phyloP scores from a whole-genome alignment of 2,888 invertebrate species.

The Hydroisotoma schaefferi region DNA sequence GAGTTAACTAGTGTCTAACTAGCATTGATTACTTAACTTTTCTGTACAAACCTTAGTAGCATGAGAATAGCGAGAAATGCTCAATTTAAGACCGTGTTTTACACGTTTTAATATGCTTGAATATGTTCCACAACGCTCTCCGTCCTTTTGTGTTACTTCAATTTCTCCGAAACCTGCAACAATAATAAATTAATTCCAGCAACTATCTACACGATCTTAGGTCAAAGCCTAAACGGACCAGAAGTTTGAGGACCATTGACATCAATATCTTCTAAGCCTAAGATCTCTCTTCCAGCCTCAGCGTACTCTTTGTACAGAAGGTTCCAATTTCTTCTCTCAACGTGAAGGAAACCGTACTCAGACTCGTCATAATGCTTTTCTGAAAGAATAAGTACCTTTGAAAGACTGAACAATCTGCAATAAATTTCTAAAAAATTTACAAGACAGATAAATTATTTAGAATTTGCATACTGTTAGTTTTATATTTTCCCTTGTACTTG shows the following conservation, averaged over 20 bases:
- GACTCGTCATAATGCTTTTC: constrained; percentile 26
- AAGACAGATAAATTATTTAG: neutral
- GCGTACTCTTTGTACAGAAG: constrained; percentile 26
- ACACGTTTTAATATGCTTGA: constrained; percentile 20
- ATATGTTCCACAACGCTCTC: constrained; percentile 22
- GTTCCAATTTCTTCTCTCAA: constrained; percentile 25
- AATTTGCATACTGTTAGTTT: constrained; percentile 16
- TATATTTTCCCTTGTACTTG: constrained; percentile 26
- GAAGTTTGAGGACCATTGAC: constrained; percentile 30
- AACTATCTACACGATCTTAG: neutral
- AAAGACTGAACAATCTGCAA: constrained; percentile 2
- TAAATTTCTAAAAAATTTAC: neutral
- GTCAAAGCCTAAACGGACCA: constrained; percentile 12
- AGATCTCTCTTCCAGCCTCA: constrained; percentile 29
- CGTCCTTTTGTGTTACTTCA: constrained; percentile 21
- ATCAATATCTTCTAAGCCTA: constrained; percentile 33
- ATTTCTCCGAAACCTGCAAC: constrained; percentile 17
- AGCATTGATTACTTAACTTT: too few relatives aligned
- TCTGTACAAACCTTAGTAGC: constrained; percentile 28
- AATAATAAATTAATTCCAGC: neutral
- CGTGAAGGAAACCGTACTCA: constrained; percentile 31
- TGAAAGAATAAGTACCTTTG: too few relatives aligned
- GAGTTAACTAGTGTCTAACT: neutral
- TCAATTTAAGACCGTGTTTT: constrained; percentile 20
- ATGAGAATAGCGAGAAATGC: constrained; percentile 26